Percentiles rank a stretch among this genome's conserved stretches.
phyloP scores from a whole-genome alignment of 2,113 vertebrate genomes.

The Chloropsis hardwickii region DNA sequence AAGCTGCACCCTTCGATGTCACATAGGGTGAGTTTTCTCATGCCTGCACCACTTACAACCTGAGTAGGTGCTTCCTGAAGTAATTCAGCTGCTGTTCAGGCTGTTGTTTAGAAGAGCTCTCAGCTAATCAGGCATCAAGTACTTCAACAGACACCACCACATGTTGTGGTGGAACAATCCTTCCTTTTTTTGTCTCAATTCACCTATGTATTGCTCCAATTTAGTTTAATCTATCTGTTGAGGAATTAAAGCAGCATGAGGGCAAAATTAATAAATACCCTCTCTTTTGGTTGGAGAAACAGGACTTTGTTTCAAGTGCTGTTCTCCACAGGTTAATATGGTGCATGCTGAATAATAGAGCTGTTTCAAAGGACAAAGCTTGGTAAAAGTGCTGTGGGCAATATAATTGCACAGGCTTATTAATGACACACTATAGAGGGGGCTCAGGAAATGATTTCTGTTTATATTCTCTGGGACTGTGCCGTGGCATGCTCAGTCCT shows the following conservation, averaged over 20 bases:
- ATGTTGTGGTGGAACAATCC: not conserved
- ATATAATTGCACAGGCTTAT: not conserved
- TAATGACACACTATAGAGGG: rapidly evolving
- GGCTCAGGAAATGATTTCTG: not conserved
- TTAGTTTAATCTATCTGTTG: not conserved
- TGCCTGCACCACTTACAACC: not conserved
- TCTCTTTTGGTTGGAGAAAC: not conserved
- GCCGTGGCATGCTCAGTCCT: not conserved
- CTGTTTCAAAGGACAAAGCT: not conserved
- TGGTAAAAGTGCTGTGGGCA: not conserved
- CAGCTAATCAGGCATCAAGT: not conserved
- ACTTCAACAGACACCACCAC: not conserved
- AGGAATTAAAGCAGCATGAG: not conserved
- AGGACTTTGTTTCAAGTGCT: not conserved
- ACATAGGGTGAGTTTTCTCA: not conserved
- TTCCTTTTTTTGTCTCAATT: not conserved
- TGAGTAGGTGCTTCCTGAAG: not conserved
- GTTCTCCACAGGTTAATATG: not conserved
- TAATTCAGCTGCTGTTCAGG: not conserved
- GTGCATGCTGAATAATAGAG: not conserved
- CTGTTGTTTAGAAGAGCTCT: not conserved
- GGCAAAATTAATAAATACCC: not conserved
- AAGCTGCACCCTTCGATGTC: not conserved
- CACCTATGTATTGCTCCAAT: not conserved
- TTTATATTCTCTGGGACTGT: not conserved